phyloP scores from a whole-genome alignment of 2,797 vertebrate species.

The Cephalopachus bancanus region DNA sequence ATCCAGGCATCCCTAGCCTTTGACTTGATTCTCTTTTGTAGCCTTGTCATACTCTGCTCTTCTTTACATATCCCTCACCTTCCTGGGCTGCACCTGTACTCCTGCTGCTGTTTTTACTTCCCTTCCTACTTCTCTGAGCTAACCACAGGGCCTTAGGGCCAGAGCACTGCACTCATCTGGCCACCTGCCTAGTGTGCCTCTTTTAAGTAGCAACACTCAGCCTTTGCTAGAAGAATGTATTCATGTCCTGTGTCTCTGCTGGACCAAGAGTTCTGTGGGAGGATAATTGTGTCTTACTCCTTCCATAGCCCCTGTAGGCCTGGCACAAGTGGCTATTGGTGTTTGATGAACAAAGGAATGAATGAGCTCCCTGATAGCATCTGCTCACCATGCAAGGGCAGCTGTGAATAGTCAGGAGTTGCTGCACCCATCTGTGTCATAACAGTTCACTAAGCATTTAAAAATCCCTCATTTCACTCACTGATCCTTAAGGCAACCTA shows the following conservation, averaged over 20 bases:
- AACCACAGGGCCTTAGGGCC: neutral
- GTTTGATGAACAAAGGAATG: constrained; percentile 18
- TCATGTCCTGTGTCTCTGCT: neutral
- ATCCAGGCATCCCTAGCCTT: neutral
- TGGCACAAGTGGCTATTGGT: neutral
- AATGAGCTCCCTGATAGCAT: neutral
- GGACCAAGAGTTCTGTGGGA: constrained; percentile 18
- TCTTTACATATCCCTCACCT: neutral
- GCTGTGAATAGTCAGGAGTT: constrained; percentile 20
- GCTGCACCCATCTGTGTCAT: neutral
- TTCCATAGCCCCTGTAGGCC: neutral
- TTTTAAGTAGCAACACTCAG: neutral
- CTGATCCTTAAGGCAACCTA: neutral
- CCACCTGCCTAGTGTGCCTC: neutral
- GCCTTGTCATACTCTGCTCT: neutral
- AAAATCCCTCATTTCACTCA: constrained; percentile 15
- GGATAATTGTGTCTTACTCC: neutral
- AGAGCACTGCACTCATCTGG: neutral
- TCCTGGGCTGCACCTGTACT: neutral
- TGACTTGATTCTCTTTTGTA: neutral
- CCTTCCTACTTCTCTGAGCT: neutral
- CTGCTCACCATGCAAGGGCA: neutral
- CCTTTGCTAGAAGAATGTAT: neutral
- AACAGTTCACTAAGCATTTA: constrained; percentile 56
- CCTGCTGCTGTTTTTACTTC: neutral